Conservation (phyloP, 2,888 invertebrate genomes). For the Ophion costatus region DNA sequence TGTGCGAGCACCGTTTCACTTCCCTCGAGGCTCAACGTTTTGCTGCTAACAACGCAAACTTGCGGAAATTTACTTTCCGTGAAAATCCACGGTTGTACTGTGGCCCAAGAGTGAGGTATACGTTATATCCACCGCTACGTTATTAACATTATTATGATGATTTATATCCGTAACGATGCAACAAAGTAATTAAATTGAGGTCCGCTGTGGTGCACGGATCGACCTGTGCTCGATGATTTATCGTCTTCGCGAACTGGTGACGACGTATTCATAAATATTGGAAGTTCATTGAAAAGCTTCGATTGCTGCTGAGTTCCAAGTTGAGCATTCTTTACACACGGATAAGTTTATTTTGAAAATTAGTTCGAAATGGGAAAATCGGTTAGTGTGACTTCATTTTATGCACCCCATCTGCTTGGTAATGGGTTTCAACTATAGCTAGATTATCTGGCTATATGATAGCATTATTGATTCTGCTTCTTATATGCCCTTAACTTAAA, state of each 20-base stretch:
- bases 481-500: no score
- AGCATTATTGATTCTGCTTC: no score
- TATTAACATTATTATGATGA: neutral
- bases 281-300: no score
- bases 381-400: no score
- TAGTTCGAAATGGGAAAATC: no score
- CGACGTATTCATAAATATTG: neutral
- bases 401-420: no score
- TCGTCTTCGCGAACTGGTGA: constrained; percentile 17
- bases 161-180: neutral
- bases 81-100: constrained; percentile 17
- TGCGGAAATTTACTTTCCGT: constrained; percentile 36
- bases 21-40: constrained; percentile 48
- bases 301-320: no score
- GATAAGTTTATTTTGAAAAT: no score
- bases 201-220: constrained; percentile 8
- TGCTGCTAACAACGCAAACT: constrained; percentile 18
- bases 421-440: no score
- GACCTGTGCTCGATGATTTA: constrained; percentile 10
- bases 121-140: neutral
- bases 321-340: neutral
- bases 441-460: no score
- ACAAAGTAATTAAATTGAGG: constrained; percentile 13
- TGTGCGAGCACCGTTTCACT: constrained; percentile 27
- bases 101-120: constrained; percentile 42